These are phyloP conservation scores for Pissodes strobi DNA, from an alignment of 1,140 invertebrate genomes.

Conservation along the genomic window DNA sequence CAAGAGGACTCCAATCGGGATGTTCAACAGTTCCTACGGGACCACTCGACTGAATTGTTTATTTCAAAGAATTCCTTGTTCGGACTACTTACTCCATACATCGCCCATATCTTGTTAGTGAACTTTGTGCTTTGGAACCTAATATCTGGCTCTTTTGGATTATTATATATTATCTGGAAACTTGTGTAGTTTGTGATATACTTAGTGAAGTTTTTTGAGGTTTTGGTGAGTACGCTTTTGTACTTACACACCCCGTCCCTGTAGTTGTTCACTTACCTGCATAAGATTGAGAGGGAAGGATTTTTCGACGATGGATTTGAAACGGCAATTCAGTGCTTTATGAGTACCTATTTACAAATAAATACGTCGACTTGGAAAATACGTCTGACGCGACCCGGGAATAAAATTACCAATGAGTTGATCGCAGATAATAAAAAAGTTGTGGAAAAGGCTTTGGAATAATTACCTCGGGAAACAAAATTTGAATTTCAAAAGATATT, in stretches of 20 bases:
- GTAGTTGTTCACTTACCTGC: neutral
- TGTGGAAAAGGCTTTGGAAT: no score
- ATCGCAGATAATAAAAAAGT: no score
- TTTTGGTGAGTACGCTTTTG: constrained; percentile 17
- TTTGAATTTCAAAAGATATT: no score
- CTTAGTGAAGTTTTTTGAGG: neutral
- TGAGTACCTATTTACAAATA: no score
- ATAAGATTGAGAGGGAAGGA: no score
- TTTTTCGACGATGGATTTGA: neutral
- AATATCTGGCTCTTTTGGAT: neutral
- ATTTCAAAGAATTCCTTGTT: neutral
- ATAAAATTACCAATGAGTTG: no score
- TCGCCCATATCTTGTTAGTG: neutral
- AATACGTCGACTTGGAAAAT: no score
- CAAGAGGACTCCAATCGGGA: constrained; percentile 9
- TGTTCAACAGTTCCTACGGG: constrained; percentile 5
- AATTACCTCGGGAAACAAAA: no score
- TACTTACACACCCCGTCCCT: neutral
- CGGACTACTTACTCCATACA: neutral
- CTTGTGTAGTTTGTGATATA: neutral
- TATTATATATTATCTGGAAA: neutral
- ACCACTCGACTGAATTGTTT: neutral
- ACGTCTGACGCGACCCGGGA: no score
- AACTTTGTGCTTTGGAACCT: constrained; percentile 3
- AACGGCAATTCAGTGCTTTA: no score